Evolutionary conservation across 2,113 vertebrate species (phyloP), one percentile per base, ranked within the genome.

Genomic region (Cebus imitator): DNA sequence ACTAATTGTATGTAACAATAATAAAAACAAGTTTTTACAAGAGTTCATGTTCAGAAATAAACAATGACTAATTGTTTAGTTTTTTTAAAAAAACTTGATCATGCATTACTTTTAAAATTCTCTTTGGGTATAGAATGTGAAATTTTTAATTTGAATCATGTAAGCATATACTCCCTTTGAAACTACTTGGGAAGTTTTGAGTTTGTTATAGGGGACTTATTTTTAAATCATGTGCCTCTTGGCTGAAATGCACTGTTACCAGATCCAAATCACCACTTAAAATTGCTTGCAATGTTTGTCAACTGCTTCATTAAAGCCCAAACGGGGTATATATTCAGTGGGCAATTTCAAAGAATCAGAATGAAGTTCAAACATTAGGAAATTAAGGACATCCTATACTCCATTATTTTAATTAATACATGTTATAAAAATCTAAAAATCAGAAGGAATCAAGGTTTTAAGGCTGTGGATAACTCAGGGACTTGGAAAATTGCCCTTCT

Each of bases 21-120:
- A 43, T 64, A 94, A 93, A 61, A 76, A 52, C 40, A 93, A 68
- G 40, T 30, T 90, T 89, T 96, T 93, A 72, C 79, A 25, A 27
- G 40, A 40, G 5, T 50, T 89, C 70, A 80, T 55, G 50, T n/a
- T 61, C 37, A 75, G 81, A 81, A 94, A 81, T 55, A 37, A 93
- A 55, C 45, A 73, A 16, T 61, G 83, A 43, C 72, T 85, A 95
- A 52, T 86, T 61, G 58, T 61, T 61, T 61, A 25, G 23, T 83
- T 92, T 87, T 48, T 75, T 40, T 52, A 25, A 58, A 57, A 57
- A 25, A 35, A 76, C 30, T 84, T 76, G 48, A 66, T 6, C 25
- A 58, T 83, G 21, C 40, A 50, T 78, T 85, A 50, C 23, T 58
- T 80, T 84, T 80, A 12, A 72, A 75, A 80, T 81, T 72, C 35